Conservation (phyloP, 2,113 vertebrate genomes). For the Indri indri region DNA sequence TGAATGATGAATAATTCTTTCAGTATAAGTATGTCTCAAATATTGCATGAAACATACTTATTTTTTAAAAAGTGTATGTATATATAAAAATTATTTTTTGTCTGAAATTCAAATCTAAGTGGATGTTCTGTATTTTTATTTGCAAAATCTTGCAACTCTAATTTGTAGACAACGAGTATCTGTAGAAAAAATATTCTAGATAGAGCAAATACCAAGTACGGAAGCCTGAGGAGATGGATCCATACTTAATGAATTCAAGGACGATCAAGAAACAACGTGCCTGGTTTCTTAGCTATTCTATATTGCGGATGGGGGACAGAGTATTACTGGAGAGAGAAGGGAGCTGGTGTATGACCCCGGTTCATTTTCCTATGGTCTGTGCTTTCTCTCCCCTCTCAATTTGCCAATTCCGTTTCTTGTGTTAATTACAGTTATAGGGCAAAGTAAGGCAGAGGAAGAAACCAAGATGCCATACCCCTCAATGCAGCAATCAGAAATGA, state of each 20-base stretch:
- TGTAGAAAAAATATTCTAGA: not conserved
- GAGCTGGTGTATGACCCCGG: rapidly evolving
- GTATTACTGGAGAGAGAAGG: not conserved
- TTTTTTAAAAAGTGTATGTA: not conserved
- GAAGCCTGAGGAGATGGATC: not conserved
- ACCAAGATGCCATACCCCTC: not conserved
- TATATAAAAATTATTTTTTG: not conserved
- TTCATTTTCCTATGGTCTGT: not conserved
- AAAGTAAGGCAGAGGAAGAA: not conserved
- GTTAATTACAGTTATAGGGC: not conserved
- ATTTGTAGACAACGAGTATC: not conserved
- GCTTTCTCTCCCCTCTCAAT: not conserved
- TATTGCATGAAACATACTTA: not conserved
- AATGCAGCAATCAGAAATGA: not conserved
- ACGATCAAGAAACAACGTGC: not conserved
- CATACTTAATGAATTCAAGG: not conserved
- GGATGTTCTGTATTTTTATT: not conserved
- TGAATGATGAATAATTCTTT: not conserved
- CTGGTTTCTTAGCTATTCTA: not conserved
- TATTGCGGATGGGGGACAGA: not conserved
- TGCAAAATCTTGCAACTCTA: not conserved
- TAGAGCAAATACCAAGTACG: not conserved
- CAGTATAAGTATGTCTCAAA: not conserved
- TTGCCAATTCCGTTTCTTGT: not conserved
- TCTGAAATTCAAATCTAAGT: not conserved